Conservation (phyloP, 2,113 vertebrate species). For the Platysteira castanea region DNA sequence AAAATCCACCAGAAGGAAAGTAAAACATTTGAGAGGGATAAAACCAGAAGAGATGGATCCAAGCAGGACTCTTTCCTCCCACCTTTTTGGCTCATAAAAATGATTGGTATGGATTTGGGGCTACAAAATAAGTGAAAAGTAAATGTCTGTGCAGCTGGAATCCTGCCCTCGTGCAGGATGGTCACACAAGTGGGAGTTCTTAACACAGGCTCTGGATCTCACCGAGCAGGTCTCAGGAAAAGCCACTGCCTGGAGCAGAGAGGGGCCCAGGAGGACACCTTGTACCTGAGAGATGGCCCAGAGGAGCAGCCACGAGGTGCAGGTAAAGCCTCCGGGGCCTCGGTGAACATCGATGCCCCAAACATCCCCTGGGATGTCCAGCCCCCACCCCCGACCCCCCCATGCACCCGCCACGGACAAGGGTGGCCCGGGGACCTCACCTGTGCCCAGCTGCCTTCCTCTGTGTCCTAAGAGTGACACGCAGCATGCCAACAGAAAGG, state of each 20-base stretch:
- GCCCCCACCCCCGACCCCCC: background rate
- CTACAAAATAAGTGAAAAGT: background rate
- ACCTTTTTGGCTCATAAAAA: background rate
- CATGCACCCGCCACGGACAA: accelerated
- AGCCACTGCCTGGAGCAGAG: background rate
- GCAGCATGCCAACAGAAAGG: constrained; percentile 79
- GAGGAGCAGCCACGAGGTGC: background rate
- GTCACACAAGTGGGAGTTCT: background rate
- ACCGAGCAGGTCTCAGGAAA: background rate
- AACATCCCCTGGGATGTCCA: background rate
- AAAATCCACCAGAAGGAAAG: background rate
- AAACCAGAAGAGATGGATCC: background rate
- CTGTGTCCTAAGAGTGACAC: constrained; percentile 84
- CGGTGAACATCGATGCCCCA: background rate
- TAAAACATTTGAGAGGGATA: background rate
- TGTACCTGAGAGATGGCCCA: background rate
- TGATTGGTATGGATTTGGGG: background rate
- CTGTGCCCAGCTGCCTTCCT: constrained; percentile 99
- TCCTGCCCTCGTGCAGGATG: background rate
- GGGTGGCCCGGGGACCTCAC: constrained; percentile 73
- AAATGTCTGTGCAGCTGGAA: background rate
- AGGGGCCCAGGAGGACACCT: background rate
- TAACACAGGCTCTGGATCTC: background rate
- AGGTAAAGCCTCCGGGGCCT: background rate
- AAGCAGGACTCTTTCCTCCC: background rate